These are phyloP conservation scores for Megalopta genalis DNA, from an alignment of 1,140 invertebrate genomes.

Conservation along the genomic window DNA sequence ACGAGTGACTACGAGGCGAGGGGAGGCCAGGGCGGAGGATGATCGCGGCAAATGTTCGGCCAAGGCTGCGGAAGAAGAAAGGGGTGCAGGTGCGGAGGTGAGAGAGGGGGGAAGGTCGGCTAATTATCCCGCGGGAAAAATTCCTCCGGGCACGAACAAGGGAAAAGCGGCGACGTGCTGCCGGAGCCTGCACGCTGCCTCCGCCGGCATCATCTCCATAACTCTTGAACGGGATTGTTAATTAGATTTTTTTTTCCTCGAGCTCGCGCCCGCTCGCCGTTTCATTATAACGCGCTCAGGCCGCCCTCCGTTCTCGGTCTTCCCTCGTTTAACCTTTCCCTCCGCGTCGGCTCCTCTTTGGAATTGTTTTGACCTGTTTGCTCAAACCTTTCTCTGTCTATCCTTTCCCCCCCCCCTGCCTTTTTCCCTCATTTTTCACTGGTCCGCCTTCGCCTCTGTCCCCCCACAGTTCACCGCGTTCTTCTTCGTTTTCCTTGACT, in stretches of 20 bases:
- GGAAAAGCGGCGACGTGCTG: constrained; percentile 29
- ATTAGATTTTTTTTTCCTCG: constrained; percentile 62
- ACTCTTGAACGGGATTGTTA: constrained; percentile 68
- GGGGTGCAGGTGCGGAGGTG: neutral
- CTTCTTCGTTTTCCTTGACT: constrained; percentile 9
- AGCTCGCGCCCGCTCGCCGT: neutral
- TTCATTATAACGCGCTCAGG: constrained; percentile 26
- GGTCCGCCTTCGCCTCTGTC: neutral
- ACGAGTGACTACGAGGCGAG: constrained; percentile 19
- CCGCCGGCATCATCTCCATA: constrained; percentile 57
- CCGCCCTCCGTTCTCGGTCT: neutral
- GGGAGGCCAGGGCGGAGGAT: neutral
- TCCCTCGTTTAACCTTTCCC: constrained; percentile 7
- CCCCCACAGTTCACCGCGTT: neutral
- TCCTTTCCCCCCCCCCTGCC: neutral
- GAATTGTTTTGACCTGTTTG: constrained; percentile 37
- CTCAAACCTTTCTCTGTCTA: neutral
- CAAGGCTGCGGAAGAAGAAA: neutral
- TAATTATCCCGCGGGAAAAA: constrained; percentile 67
- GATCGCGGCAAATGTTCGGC: constrained; percentile 51
- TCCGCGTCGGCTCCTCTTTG: neutral
- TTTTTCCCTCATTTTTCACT: constrained; percentile 21
- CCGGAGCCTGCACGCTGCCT: constrained; percentile 22
- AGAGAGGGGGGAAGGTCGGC: constrained; percentile 35
- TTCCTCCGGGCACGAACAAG: constrained; percentile 41